These are phyloP conservation scores for Andrena marginata DNA, from an alignment of 2,888 invertebrate species.

Conservation along the genomic window DNA sequence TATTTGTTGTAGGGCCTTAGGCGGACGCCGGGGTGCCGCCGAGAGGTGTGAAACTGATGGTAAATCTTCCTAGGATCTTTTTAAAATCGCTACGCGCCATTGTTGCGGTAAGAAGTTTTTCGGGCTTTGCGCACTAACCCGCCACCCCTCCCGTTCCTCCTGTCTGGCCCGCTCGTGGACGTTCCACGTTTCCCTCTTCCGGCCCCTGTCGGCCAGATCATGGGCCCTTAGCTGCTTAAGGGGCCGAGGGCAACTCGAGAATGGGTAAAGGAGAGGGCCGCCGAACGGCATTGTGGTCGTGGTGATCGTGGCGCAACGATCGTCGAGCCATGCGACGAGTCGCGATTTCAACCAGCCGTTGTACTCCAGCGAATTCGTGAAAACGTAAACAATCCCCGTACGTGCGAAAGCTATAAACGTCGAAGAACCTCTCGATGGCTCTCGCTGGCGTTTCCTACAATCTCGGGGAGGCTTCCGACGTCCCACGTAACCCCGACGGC, in stretches of 20 bases:
- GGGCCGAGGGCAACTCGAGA: conserved; percentile 62
- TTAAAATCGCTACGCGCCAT: conserved; percentile 81
- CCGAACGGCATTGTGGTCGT: conserved; percentile 49
- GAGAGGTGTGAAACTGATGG: conserved; percentile 83
- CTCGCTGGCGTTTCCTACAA: background rate
- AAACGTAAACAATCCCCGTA: background rate
- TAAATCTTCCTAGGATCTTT: conserved; percentile 81
- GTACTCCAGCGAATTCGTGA: background rate
- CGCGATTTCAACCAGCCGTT: conserved; percentile 30
- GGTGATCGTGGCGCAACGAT: conserved; percentile 53
- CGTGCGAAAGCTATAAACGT: background rate
- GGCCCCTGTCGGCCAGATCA: conserved; percentile 69
- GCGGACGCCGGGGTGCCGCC: conserved; percentile 76
- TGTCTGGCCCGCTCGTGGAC: conserved; percentile 52
- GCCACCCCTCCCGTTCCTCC: conserved; percentile 30
- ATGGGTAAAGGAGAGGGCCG: conserved; percentile 31
- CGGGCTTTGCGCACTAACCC: conserved; percentile 67
- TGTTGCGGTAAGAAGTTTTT: conserved; percentile 84
- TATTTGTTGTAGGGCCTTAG: conserved; percentile 79
- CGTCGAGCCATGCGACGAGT: conserved; percentile 22
- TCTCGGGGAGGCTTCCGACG: background rate
- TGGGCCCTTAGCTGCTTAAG: conserved; percentile 81
- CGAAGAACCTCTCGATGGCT: background rate
- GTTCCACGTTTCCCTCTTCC: conserved; percentile 68
- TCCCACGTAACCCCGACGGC: background rate